Base-by-base conservation (phyloP, 2,797 vertebrate genomes). In the Leuciscus waleckii region DNA sequence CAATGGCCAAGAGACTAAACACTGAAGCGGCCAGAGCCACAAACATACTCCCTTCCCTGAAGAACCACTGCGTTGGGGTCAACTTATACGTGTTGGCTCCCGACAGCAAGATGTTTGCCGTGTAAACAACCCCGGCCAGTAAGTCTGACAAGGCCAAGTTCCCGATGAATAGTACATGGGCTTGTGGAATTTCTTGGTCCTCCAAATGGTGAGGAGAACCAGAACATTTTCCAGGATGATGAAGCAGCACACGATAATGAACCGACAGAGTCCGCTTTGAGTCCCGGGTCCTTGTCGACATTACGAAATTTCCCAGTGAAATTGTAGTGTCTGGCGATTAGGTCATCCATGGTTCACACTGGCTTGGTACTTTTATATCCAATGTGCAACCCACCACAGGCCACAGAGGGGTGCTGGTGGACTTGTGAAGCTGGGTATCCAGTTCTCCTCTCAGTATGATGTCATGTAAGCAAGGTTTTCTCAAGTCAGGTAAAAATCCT, bases 131-230 rank as follows among this genome's bases (percentile, higher is more conserved):
- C 0, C 98, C 98, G 0, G 98, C 98, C 92, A 99, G 92, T 90
- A 99, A 95, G 94, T 99, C 98, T 0, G 98, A 99, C 87, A 99
- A 95, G n/a, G 98, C 98, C 92, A 99, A 93, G 92, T 99, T 99
- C 49, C 98, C 98, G 17, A 99, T 99, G 91, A 99, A 99, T 98
- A 99, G 93, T 98, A 99, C 98, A 99, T 99, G 83, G 98, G 98
- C 84, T 98, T 96, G 94, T 99, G 98, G 92, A 99, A 99, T 92
- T 99, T 99, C 96, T 99, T 98, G 93, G 98, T 99, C 90, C 97
- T 97, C 98, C 98, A 99, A 88, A 99, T 98, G 85, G 98, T 99
- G 86, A 97, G 93, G 88, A 99, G 93, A 63, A 99, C 98, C 88
- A 99, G 95, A 79, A 99, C 91, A 90, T 99, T 99, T 93, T 99